Base-by-base conservation (phyloP, 2,113 vertebrate species). In the Sapayoa aenigma region DNA sequence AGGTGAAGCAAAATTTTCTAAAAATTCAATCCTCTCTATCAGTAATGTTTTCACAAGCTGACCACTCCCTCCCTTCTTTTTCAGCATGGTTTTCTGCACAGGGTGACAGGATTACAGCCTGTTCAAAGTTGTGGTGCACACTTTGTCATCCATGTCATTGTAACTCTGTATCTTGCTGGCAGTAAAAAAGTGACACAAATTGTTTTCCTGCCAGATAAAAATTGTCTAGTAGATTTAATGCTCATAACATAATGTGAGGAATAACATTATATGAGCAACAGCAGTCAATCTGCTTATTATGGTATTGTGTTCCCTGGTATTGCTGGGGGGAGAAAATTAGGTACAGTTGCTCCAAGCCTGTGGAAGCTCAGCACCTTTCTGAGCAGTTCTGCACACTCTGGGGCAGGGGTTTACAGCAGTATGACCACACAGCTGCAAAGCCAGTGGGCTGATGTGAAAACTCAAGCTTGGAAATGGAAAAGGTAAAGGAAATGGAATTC, bases 201-300 rank as follows among this genome's bases (percentile, higher is more conserved):
- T 86, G 91, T 95, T 89, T 97, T 87, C 62, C 66, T 73, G 77
- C 52, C 62, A 84, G 74, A 87, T 93, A 87, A 95, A 91, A 84
- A 89, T 39, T 95, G 81, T 91, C 87, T 91, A 79, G 58, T 68
- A 73, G 81, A 95, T 91, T 95, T 95, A 95, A 91, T 89, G 81
- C 62, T 82, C 49, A 66, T 84, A 87, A 84, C 85, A 74, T 92
- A 89, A 96, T 79, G 74, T 42, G 62, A 91, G 74, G 73, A 91
- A 89, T 92, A 89, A 89, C 58, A 82, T 93, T 82, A 56, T 87
- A 62, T 30, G 56, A 92, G 62, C 66, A 92, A 80, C 44, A 87
- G 80, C 69, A 84, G 56, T 94, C 80, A 81, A 35, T 74, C 80
- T 92, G 89, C 76, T 92, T 59, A 53, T n/a, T 84, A 63, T 10